Evolutionary conservation across 2,888 invertebrate species (phyloP), one percentile per base, ranked within the genome.

Genomic region (Lithophane leautieri): DNA sequence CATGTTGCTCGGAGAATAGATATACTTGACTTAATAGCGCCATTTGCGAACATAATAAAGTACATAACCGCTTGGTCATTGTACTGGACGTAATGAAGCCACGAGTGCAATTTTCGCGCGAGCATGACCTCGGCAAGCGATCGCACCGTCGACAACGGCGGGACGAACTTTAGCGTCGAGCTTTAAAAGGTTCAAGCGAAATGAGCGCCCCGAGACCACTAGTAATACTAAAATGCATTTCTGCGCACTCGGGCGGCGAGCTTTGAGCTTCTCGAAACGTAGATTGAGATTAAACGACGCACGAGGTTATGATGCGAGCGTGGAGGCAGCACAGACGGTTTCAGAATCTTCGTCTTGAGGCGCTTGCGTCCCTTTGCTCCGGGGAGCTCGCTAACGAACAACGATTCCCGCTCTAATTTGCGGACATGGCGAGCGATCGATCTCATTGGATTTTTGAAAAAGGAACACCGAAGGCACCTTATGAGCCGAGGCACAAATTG

Each of bases 371-470:
- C 71, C 92, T 93, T 71, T 54, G 78, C 19, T 42, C 19, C 83
- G 86, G 62, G 79, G 8, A 52, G 73, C 72, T 69, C 91, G 91
- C 93, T 96, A 95, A 95, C 95, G 95, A 95, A 96, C 95, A 94
- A 91, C 95, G 94, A 95, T 95, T 94, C 96, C 93, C 93, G 94
- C 93, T 95, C 95, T 95, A 96, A 96, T 96, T 96, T 96, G 96
- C 96, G 93, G 96, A 95, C 95, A 95, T 94, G 95, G 94, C 94
- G 91, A 94, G 93, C 95, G 95, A 96, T 96, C 95, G 96, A 96
- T 95, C 96, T 96, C 94, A 95, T 96, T 95, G 94, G 95, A 94
- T 94, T 96, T 96, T 96, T 94, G 92, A 94, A 94, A 96, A 96
- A 95, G 92, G 92, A 94, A 94, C 91, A 87, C 89, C 92, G 90